These are phyloP conservation scores for Gambusia holbrooki DNA, from an alignment of 2,113 vertebrate species.

Conservation along the genomic window DNA sequence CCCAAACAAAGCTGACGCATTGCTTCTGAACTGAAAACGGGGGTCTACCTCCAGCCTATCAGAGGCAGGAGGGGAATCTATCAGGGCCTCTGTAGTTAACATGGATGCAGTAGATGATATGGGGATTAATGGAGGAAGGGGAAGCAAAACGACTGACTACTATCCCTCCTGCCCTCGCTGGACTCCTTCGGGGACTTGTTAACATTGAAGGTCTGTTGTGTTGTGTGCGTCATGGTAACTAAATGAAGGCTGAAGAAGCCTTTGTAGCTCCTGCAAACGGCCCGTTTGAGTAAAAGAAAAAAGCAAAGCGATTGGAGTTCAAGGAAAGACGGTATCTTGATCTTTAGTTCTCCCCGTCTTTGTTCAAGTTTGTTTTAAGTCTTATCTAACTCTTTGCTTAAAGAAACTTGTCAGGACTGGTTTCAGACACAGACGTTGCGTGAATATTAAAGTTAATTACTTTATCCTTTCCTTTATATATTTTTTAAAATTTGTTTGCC, in stretches of 20 bases:
- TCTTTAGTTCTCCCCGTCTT: neutral
- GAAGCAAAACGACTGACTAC: neutral
- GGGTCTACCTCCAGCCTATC: conserved; percentile 41
- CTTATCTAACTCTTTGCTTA: neutral
- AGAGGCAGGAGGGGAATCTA: conserved; percentile 13
- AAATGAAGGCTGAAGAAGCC: neutral
- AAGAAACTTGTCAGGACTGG: neutral
- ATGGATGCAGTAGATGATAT: conserved; percentile 18
- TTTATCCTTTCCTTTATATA: neutral
- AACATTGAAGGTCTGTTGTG: neutral
- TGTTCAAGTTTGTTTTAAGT: neutral
- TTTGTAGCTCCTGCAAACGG: neutral
- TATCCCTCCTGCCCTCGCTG: neutral
- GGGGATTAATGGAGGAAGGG: neutral
- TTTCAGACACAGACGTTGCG: conserved; percentile 1
- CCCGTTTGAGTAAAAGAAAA: neutral
- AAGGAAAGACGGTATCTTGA: conserved; percentile 1
- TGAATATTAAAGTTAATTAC: conserved; percentile 54
- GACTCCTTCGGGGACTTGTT: neutral
- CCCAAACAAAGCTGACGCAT: conserved; percentile 36
- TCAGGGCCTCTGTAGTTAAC: conserved; percentile 17
- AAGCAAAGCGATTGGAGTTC: neutral
- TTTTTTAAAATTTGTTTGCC: conserved; percentile 18
- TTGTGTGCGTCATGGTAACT: neutral
- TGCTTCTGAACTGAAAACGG: conserved; percentile 18